Percentiles rank a stretch among this genome's conserved stretches.
Conservation (phyloP, 2,888 invertebrate genomes). For the Quadriops clusia region DNA sequence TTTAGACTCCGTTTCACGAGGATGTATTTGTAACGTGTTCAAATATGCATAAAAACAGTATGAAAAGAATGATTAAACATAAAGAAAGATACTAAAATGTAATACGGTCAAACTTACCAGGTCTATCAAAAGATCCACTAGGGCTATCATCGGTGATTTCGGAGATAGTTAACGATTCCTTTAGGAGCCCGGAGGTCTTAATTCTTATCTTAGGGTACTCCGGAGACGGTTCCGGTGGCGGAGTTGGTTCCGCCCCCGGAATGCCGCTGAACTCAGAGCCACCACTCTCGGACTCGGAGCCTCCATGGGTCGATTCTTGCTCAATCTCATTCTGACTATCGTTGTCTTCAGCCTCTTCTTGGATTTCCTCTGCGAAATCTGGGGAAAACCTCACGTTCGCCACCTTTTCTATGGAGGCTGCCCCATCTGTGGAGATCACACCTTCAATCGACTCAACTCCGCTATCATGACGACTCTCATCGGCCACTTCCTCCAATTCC, state of each 20-base stretch:
- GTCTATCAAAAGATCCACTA: slow-evolving; percentile 20
- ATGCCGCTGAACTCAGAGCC: slow-evolving; percentile 22
- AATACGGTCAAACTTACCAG: slow-evolving; percentile 12
- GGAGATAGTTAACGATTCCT: slow-evolving; percentile 28
- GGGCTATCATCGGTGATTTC: slow-evolving; percentile 34
- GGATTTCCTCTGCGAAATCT: slow-evolving; percentile 20
- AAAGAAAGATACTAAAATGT: too few species aligned
- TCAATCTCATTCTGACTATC: slow-evolving; percentile 10
- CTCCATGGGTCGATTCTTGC: slow-evolving; percentile 11
- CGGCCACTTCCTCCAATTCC: slow-evolving; percentile 22
- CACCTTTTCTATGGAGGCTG: slow-evolving; percentile 11
- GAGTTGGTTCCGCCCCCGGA: slow-evolving; percentile 31
- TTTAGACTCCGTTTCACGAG: too few species aligned
- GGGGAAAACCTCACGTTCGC: slow-evolving; percentile 25
- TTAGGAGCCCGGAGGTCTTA: slow-evolving; percentile 31
- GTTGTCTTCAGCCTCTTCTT: slow-evolving; percentile 10
- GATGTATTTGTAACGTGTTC: too few species aligned
- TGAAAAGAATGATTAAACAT: too few species aligned
- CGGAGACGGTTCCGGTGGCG: slow-evolving; percentile 25
- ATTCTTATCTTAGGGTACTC: slow-evolving; percentile 35
- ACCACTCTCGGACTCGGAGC: slow-evolving; percentile 5
- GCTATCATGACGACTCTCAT: slow-evolving; percentile 15
- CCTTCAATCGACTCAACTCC: slow-evolving; percentile 1
- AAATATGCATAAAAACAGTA: too few species aligned
- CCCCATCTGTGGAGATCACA: slow-evolving; percentile 14